These are phyloP conservation scores for Lophius americanus DNA, from an alignment of 2,797 vertebrate species.

Conservation along the genomic window DNA sequence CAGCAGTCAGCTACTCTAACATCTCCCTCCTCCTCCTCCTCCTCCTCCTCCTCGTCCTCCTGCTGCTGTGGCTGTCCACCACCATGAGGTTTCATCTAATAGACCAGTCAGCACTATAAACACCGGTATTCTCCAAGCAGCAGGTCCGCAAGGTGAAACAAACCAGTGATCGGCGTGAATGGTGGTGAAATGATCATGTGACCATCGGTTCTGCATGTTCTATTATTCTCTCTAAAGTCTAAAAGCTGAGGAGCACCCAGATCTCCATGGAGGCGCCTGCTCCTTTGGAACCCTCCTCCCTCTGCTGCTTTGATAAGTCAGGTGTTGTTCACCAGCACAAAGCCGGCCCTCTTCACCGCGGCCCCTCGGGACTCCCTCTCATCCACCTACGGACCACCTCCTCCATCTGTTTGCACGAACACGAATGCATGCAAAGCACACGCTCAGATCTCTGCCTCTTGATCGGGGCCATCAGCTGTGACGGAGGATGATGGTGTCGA, in stretches of 20 bases:
- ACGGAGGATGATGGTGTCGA: slow-evolving; percentile 28
- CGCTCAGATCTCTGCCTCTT: slow-evolving; percentile 19
- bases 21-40: slow-evolving; percentile 12
- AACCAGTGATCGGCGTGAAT: not conserved
- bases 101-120: slow-evolving; percentile 24
- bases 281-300: slow-evolving; percentile 40
- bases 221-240: slow-evolving; percentile 13
- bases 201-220: not conserved
- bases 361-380: slow-evolving; percentile 41
- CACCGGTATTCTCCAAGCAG: not conserved
- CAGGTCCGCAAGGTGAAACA: not conserved
- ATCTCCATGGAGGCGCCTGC: slow-evolving; percentile 21
- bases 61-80: slow-evolving; percentile 5
- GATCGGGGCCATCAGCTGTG: slow-evolving; percentile 47
- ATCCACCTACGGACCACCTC: slow-evolving; percentile 22
- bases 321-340: slow-evolving; percentile 48
- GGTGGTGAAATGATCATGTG: not conserved
- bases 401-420: slow-evolving; percentile 60
- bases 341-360: slow-evolving; percentile 41
- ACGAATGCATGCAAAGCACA: slow-evolving; percentile 7
- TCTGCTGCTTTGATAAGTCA: slow-evolving; percentile 64
- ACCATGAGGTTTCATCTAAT: slow-evolving; percentile 23
- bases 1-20: slow-evolving; percentile 20
- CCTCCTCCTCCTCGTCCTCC: not conserved
- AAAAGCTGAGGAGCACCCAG: slow-evolving; percentile 28